Percentiles rank a stretch among this genome's conserved stretches.
Conservation (phyloP, 2,113 vertebrate genomes). For the Mus pahari region DNA sequence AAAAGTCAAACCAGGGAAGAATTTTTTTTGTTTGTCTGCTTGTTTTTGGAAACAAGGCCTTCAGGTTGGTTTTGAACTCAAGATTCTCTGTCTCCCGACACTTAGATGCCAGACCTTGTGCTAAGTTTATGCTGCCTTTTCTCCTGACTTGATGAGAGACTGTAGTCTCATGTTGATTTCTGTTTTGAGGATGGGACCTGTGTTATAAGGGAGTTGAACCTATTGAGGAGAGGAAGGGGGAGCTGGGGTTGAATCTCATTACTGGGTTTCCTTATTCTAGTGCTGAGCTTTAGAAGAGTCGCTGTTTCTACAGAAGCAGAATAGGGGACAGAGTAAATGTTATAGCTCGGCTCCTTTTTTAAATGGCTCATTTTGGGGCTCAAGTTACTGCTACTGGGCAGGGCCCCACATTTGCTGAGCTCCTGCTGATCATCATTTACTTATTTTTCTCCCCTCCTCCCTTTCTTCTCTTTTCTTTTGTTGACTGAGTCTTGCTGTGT, state of each 20-base stretch:
- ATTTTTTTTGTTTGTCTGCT: neutral
- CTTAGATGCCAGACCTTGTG: neutral
- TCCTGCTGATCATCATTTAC: neutral
- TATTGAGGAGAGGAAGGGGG: neutral
- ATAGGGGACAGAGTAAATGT: neutral
- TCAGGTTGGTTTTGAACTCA: neutral
- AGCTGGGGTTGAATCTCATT: neutral
- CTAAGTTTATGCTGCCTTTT: slow-evolving; percentile 4
- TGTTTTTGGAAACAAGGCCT: neutral
- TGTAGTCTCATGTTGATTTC: neutral
- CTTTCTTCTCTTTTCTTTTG: neutral
- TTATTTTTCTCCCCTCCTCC: neutral
- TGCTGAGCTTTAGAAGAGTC: neutral
- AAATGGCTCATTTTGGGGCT: neutral
- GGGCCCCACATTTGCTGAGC: neutral
- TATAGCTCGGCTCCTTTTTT: neutral
- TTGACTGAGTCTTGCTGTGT: neutral
- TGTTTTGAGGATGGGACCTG: neutral
- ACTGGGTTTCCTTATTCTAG: neutral
- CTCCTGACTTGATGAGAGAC: neutral
- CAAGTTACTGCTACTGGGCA: neutral
- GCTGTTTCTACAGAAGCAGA: neutral
- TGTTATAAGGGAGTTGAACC: neutral
- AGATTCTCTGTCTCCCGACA: neutral
- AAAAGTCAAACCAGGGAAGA: neutral